Percentiles rank a stretch among this genome's conserved stretches.
phyloP scores from a whole-genome alignment of 2,888 invertebrate species.

The Zygothrica quintamaculata region DNA sequence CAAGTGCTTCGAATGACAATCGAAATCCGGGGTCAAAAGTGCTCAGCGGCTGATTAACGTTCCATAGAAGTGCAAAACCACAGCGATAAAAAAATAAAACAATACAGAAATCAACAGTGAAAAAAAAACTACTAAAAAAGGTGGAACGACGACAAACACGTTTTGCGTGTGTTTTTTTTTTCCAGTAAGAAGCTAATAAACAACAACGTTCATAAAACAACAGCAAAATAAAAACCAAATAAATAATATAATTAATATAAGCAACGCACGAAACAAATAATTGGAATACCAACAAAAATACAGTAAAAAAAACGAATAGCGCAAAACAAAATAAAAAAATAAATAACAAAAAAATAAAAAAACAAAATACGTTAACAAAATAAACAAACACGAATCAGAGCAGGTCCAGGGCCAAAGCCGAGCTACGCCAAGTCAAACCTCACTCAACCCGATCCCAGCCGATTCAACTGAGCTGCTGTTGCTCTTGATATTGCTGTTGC shows the following conservation, averaged over 20 bases:
- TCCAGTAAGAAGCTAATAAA: constrained; percentile 36
- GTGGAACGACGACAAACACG: constrained; percentile 55
- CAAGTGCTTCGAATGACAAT: constrained; percentile 51
- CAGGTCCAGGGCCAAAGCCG: constrained; percentile 6
- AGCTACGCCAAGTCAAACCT: constrained; percentile 9
- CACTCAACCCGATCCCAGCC: neutral
- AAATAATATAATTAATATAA: constrained; percentile 5
- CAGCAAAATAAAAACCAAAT: constrained; percentile 1
- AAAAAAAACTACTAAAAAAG: constrained; percentile 44
- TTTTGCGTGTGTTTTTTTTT: constrained; percentile 42
- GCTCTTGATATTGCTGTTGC: too few species aligned
- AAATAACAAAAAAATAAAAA: constrained; percentile 42
- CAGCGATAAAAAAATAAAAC: constrained; percentile 37
- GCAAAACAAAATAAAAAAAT: constrained; percentile 49
- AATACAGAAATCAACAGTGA: constrained; percentile 34
- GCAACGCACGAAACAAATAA: constrained; percentile 39
- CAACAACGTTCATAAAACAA: too few species aligned
- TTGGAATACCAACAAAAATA: constrained; percentile 36
- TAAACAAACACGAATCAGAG: constrained; percentile 5
- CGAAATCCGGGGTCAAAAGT: constrained; percentile 72
- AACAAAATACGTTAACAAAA: constrained; percentile 16
- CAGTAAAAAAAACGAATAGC: constrained; percentile 14
- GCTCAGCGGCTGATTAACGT: constrained; percentile 69
- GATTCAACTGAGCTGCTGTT: neutral
- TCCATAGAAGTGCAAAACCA: constrained; percentile 54